Evolutionary conservation across 2,113 vertebrate genomes (phyloP), one percentile per base, ranked within the genome.

Genomic region (Vanacampus margaritifer): DNA sequence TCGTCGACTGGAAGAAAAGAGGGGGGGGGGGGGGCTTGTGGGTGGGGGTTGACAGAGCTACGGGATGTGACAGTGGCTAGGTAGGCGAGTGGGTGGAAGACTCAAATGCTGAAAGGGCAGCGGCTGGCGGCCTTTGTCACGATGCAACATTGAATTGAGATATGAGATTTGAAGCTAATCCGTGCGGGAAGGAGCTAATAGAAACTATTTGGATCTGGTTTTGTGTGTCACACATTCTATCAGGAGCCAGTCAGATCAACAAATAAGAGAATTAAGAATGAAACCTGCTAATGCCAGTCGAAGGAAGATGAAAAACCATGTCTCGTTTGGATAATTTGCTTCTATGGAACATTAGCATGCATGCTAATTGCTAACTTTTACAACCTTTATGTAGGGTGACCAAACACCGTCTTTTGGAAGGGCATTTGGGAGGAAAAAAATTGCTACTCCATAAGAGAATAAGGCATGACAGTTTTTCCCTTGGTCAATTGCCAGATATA

Each of bases 1-100:
- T 79, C 50, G 56, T 86, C 84, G 83, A 90, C 88, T 89, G 89
- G 87, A 91, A 82, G 81, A 88, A 75, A 76, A 35, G 77, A 71
- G 73, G 70, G 65, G 67, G 80, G 76, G 69, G 75, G 70, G 67
- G 65, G 80, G 69, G 26, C 13, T 13, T 56, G 63, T 16, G 32
- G 24, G 28, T 50, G 48, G 71, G 75, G 79, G 79, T 71, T 90
- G 89, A 91, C 90, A 92, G 89, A 90, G 89, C 83, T 87, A 84
- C 90, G 91, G 81, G 77, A 17, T 76, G 48, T 76, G 78, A 65
- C 72, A 74, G 71, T 45, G 14, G 24, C 39, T 16, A 41, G n/a
- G 35, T 9, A 21, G 46, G 46, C 90, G 83, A 85, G 84, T 85
- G 90, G 91, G 89, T 91, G 89, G 90, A 79, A 84, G 83, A 75